Evolutionary conservation across 2,888 invertebrate genomes (phyloP).

Genomic region (Cenopis cana): DNA sequence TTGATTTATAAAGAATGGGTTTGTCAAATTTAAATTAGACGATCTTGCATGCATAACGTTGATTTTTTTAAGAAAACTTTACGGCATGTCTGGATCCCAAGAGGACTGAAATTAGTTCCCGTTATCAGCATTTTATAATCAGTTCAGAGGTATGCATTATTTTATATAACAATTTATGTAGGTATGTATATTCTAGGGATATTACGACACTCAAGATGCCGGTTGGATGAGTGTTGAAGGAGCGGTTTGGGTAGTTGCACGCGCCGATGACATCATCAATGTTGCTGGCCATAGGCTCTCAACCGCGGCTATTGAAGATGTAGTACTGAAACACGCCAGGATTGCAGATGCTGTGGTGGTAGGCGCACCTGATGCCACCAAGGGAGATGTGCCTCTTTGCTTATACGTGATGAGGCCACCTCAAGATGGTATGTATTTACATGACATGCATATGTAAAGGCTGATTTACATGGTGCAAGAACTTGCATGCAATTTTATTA

Average conservation of each 20-base stretch:
- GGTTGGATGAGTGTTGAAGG: conserved; percentile 94
- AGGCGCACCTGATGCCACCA: conserved; percentile 94
- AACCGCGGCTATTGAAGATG: conserved; percentile 95
- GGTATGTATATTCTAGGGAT: conserved; percentile 85
- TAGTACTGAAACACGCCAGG: conserved; percentile 93
- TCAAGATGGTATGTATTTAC: conserved; percentile 74
- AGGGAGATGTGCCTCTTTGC: conserved; percentile 96
- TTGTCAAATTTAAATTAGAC: background rate
- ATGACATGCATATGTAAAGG: background rate
- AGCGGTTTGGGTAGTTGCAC: conserved; percentile 94
- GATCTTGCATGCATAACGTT: background rate
- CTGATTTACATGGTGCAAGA: too few species aligned
- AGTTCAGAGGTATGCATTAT: too few species aligned
- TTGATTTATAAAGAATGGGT: background rate
- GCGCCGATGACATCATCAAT: conserved; percentile 98
- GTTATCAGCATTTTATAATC: too few species aligned
- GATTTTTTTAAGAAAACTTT: too few species aligned
- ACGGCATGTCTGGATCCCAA: too few species aligned
- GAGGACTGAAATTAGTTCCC: too few species aligned
- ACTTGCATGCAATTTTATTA: too few species aligned
- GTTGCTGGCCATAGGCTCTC: conserved; percentile 97
- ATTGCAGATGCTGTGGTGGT: conserved; percentile 95
- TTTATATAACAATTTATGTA: background rate
- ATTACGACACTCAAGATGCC: conserved; percentile 98
- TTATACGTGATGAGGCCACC: conserved; percentile 91